These are phyloP conservation scores for Sphenopsis melanotis DNA, from an alignment of 2,797 vertebrate species.

Conservation along the genomic window DNA sequence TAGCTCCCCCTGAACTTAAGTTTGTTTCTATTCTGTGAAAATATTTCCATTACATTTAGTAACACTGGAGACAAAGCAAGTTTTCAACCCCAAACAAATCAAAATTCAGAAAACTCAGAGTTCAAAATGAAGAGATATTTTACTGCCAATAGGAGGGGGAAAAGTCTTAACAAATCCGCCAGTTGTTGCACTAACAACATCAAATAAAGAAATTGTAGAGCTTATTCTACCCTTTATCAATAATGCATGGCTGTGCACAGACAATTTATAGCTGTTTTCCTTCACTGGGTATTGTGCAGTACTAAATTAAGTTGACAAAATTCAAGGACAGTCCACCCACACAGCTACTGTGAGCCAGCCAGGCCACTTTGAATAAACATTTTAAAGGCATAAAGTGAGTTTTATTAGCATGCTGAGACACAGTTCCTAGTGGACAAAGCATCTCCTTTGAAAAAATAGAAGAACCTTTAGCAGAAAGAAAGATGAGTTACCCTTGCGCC, in stretches of 20 bases:
- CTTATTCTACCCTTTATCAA: conserved; percentile 57
- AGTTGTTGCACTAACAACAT: conserved; percentile 61
- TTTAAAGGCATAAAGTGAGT: conserved; percentile 52
- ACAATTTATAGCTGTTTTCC: conserved; percentile 70
- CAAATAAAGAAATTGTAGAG: conserved; percentile 63
- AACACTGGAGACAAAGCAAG: background rate
- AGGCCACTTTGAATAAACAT: conserved; percentile 53
- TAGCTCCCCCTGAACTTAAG: background rate
- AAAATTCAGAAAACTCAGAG: conserved; percentile 9
- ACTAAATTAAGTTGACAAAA: conserved; percentile 64
- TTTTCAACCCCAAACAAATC: background rate
- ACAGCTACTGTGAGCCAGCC: conserved; percentile 62
- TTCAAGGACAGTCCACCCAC: conserved; percentile 67
- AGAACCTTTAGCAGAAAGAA: background rate
- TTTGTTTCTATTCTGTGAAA: background rate
- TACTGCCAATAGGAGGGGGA: background rate
- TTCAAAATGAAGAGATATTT: conserved; percentile 22
- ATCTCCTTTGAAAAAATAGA: background rate
- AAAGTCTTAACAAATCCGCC: conserved; percentile 43
- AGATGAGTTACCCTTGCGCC: background rate
- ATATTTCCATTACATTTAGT: background rate
- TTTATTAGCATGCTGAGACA: conserved; percentile 61
- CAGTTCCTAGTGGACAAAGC: background rate
- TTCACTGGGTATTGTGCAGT: conserved; percentile 54
- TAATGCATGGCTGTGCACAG: conserved; percentile 67